Conservation (phyloP, 2,888 invertebrate species). For the Bombylius discolor region DNA sequence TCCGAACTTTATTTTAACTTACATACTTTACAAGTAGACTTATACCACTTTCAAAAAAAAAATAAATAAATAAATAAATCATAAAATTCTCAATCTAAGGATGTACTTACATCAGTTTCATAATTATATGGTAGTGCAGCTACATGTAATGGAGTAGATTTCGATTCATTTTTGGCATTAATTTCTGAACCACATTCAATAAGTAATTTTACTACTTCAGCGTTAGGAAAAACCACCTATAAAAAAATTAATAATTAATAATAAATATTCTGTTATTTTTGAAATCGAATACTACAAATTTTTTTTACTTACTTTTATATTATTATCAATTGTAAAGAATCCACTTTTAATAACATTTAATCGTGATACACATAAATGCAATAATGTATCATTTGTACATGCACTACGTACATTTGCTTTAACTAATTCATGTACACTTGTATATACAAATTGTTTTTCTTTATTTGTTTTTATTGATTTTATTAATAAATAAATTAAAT, state of each 20-base stretch:
- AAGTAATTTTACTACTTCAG: constrained; percentile 54
- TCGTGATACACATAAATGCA: constrained; percentile 71
- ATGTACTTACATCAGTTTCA: constrained; percentile 44
- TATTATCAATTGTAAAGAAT: constrained; percentile 57
- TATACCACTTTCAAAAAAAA: background rate
- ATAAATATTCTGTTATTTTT: no score
- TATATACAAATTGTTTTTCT: constrained; percentile 37
- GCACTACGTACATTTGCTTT: constrained; percentile 44
- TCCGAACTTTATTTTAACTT: no score
- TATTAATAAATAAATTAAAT: constrained; percentile 56
- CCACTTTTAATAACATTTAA: constrained; percentile 65
- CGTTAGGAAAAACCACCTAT: constrained; percentile 60
- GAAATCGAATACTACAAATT: background rate
- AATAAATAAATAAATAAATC: background rate
- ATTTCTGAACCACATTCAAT: constrained; percentile 65
- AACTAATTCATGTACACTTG: constrained; percentile 44
- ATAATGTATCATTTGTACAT: constrained; percentile 60
- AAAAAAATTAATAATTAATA: constrained; percentile 15
- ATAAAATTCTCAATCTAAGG: background rate
- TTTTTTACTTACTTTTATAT: constrained; percentile 33
- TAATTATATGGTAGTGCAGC: constrained; percentile 68
- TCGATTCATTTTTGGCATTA: constrained; percentile 60
- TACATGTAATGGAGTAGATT: constrained; percentile 69
- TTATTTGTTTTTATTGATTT: constrained; percentile 44
- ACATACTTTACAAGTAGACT: no score